Percentiles rank a stretch among this genome's conserved stretches.
These are phyloP conservation scores for Eupleurogrammus muticus DNA, from an alignment of 2,797 vertebrate genomes.

Conservation along the genomic window DNA sequence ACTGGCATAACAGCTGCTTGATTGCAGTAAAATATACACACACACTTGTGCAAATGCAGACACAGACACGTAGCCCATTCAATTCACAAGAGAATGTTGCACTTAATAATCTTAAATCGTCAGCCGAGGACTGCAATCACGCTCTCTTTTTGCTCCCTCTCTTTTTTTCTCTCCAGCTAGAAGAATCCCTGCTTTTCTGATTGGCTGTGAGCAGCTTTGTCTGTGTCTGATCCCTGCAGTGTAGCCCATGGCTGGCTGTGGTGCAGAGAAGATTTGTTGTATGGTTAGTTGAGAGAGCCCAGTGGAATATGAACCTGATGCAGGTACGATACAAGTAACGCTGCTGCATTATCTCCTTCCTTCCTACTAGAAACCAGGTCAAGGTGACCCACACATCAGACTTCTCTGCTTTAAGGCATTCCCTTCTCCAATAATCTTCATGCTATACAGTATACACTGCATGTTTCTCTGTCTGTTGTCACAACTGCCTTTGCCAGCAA, in stretches of 20 bases:
- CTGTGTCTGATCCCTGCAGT: constrained; percentile 47
- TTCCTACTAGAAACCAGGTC: constrained; percentile 76
- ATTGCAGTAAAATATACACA: constrained; percentile 17
- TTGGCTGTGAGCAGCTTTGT: constrained; percentile 62
- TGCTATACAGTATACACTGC: constrained; percentile 12
- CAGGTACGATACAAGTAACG: constrained; percentile 46
- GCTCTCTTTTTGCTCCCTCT: constrained; percentile 28
- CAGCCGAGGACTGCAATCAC: constrained; percentile 63
- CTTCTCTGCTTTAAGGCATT: constrained; percentile 27
- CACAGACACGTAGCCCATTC: constrained; percentile 47
- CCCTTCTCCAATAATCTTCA: constrained; percentile 24
- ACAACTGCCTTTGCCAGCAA: constrained; percentile 40
- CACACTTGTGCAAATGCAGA: constrained; percentile 21
- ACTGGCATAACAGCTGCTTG: constrained; percentile 28
- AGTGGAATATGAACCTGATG: constrained; percentile 62
- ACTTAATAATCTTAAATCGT: constrained; percentile 70
- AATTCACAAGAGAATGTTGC: constrained; percentile 70
- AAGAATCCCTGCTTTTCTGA: constrained; percentile 53
- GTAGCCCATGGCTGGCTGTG: constrained; percentile 44
- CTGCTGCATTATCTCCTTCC: constrained; percentile 60
- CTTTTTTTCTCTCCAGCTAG: constrained; percentile 29
- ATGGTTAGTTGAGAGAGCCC: constrained; percentile 55
- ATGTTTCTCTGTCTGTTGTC: constrained; percentile 36
- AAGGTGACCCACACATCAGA: constrained; percentile 76
- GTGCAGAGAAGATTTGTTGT: constrained; percentile 43